A percentile compares a stretch with the other conserved stretches of the same genome.
Evolutionary conservation across 2,888 invertebrate genomes (phyloP).

Genomic region (Acanthococcus lagerstroemiae): DNA sequence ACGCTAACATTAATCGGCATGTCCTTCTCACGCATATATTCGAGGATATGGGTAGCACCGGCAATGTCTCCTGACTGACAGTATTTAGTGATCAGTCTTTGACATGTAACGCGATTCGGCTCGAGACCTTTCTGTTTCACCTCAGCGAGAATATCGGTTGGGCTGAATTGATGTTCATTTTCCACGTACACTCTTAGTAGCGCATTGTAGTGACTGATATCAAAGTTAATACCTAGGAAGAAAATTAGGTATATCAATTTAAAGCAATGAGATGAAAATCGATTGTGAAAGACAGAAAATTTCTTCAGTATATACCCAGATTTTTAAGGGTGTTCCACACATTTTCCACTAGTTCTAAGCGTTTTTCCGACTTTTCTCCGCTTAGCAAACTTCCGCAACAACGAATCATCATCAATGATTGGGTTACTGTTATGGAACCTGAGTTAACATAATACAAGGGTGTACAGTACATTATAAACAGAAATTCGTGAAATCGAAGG

Average conservation of each 20-base stretch:
- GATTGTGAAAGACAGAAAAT: neutral
- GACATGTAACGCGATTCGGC: slow-evolving; percentile 77
- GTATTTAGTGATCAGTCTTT: slow-evolving; percentile 67
- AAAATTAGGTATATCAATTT: too few relatives aligned
- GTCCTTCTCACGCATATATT: slow-evolving; percentile 69
- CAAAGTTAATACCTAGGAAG: slow-evolving; percentile 59
- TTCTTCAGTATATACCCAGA: slow-evolving; percentile 44
- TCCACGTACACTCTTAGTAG: slow-evolving; percentile 72
- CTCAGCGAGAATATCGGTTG: slow-evolving; percentile 62
- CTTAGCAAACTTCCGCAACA: slow-evolving; percentile 73
- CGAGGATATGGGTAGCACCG: slow-evolving; percentile 72
- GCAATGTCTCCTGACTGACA: slow-evolving; percentile 78
- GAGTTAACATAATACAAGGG: too few relatives aligned
- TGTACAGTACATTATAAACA: too few relatives aligned
- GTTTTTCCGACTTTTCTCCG: slow-evolving; percentile 62
- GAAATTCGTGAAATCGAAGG: too few relatives aligned
- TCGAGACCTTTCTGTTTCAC: slow-evolving; percentile 65
- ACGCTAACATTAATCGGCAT: slow-evolving; percentile 71
- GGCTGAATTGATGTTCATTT: slow-evolving; percentile 73
- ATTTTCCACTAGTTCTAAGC: slow-evolving; percentile 65
- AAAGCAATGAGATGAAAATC: neutral
- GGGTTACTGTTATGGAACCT: too few relatives aligned
- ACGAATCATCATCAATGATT: slow-evolving; percentile 65
- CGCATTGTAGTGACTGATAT: slow-evolving; percentile 81
- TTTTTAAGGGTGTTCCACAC: slow-evolving; percentile 69